Evolutionary conservation across 2,888 invertebrate genomes (phyloP), one percentile per base, ranked within the genome.

Genomic region (Drosophila suboccidentalis): DNA sequence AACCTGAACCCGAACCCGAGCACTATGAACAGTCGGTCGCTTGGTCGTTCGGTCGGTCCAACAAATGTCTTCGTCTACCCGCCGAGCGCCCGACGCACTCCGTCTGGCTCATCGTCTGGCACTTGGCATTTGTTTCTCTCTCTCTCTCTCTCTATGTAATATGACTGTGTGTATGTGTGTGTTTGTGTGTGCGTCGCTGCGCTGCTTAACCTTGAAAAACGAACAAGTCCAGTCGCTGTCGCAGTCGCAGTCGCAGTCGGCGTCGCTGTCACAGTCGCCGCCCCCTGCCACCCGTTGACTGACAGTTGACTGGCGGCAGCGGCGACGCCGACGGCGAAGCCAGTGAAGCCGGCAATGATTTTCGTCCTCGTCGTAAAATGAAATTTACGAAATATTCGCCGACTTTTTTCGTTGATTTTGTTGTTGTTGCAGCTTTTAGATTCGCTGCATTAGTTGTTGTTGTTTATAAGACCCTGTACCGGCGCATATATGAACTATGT

Each of bases 171-270:
- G 46, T 62, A 26, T 65, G 66, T 71, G 39, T 72, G 43, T 36
- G 6, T 38, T 6, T 38, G n/a, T 38, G 8, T 38, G 38, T 38
- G 58, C 54, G 36, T 49, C 43, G 69, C 69, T 65, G 65, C 67
- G 71, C 75, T 72, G 83, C 79, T 90, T 91, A 91, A 91, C 91
- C 91, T 91, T 91, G 91, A 91, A 91, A 91, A 91, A 91, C 89
- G 91, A 91, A 91, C 86, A 90, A 90, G 90, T 91, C 90, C 90
- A 89, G 91, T 76, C 85, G 84, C 78, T 71, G 73, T 78, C 65
- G 63, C 62, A 39, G 57, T 44, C 65, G 63, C 62, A 39, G 57
- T 44, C 57, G 53, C 68, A 10, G 58, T 38, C 50, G 4, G 8
- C 47, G 29, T 49, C 26, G 29, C 58, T 47, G 26, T 76, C 78